These are phyloP conservation scores for Ypsolopha sequella DNA, from an alignment of 2,888 invertebrate genomes.

Conservation along the genomic window DNA sequence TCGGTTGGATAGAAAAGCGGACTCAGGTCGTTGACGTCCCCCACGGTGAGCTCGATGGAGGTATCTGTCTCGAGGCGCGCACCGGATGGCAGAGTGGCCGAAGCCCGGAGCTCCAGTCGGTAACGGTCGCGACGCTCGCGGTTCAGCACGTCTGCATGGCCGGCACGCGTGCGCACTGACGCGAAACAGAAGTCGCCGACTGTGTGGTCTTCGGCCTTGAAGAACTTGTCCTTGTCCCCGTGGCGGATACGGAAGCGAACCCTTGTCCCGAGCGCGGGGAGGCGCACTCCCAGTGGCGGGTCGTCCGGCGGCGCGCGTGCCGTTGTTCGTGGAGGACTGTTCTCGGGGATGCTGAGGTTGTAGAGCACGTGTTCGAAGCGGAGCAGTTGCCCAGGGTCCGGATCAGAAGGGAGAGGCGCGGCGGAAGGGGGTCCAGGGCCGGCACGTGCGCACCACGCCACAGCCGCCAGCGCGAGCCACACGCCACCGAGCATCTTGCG, in stretches of 20 bases:
- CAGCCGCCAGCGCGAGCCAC: conserved; percentile 38
- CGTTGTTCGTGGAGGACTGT: conserved; percentile 91
- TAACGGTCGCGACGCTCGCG: conserved; percentile 91
- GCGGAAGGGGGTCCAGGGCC: conserved; percentile 28
- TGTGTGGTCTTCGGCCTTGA: conserved; percentile 89
- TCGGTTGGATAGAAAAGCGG: conserved; percentile 93
- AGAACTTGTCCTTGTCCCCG: conserved; percentile 91
- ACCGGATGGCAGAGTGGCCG: conserved; percentile 69
- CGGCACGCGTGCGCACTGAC: conserved; percentile 88
- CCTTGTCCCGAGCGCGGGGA: conserved; percentile 42
- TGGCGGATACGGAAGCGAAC: conserved; percentile 89
- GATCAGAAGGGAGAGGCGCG: conserved; percentile 10
- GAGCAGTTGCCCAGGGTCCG: conserved; percentile 30
- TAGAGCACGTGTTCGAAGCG: conserved; percentile 81
- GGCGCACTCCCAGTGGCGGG: conserved; percentile 83
- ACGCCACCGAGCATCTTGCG: conserved; percentile 20
- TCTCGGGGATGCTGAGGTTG: conserved; percentile 93
- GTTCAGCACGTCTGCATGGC: conserved; percentile 89
- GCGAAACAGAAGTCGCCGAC: conserved; percentile 97
- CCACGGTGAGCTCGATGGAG: conserved; percentile 77
- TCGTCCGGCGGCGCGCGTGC: conserved; percentile 78
- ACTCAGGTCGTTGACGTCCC: conserved; percentile 91
- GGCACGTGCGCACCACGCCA: conserved; percentile 37
- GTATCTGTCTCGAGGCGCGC: conserved; percentile 78
- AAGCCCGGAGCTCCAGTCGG: conserved; percentile 79